Percentiles rank a stretch among this genome's conserved stretches.
phyloP scores from a whole-genome alignment of 2,888 invertebrate genomes.

The Andrena marginata region DNA sequence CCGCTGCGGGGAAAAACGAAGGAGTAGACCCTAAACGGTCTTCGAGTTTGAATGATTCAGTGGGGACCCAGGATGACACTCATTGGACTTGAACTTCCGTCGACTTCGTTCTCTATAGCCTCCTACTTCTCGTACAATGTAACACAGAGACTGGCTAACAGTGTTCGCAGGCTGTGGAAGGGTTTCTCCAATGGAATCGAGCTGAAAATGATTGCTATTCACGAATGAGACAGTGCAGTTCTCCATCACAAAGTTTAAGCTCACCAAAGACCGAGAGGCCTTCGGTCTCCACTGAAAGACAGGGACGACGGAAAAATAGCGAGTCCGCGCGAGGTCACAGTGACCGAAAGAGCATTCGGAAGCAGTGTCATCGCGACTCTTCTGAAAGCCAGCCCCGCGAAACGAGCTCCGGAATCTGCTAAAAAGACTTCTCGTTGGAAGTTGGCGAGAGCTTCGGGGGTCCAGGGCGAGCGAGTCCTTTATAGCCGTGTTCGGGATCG shows the following conservation, averaged over 20 bases:
- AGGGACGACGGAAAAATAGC: background rate
- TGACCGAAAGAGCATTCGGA: conserved; percentile 18
- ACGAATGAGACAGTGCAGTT: no score
- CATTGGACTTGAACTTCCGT: background rate
- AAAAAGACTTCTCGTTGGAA: conserved; percentile 38
- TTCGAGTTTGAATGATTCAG: background rate
- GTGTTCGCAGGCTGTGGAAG: background rate
- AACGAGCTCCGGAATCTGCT: conserved; percentile 32
- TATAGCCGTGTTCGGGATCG: conserved; percentile 54
- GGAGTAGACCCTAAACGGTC: conserved; percentile 6
- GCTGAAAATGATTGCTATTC: no score
- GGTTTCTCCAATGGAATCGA: no score
- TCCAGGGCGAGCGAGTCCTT: conserved; percentile 47
- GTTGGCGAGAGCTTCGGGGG: conserved; percentile 32
- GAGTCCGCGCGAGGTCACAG: background rate
- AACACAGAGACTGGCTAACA: background rate
- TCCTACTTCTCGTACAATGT: background rate
- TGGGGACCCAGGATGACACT: background rate
- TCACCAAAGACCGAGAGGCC: background rate
- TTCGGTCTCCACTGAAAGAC: background rate
- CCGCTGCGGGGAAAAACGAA: background rate
- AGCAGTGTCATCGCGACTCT: conserved; percentile 30
- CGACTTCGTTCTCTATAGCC: background rate
- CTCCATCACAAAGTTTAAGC: background rate
- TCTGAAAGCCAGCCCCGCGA: conserved; percentile 10